phyloP scores from a whole-genome alignment of 1,140 invertebrate species.

The Drosophila equinoxialis region DNA sequence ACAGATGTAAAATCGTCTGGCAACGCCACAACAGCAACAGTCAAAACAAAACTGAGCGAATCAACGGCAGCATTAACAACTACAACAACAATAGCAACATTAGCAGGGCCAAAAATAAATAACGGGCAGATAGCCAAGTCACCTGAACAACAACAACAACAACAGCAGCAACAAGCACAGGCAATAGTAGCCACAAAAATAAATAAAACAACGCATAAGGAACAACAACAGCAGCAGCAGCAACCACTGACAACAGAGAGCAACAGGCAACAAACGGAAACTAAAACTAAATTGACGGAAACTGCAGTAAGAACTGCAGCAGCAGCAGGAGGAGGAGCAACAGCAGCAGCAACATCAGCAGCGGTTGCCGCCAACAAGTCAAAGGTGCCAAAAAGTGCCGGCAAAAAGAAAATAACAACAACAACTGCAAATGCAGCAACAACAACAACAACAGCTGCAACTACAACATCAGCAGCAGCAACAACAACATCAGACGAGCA shows the following conservation, averaged over 20 bases:
- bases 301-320: constrained; percentile 36
- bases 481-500: constrained; percentile 28
- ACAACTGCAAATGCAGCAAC: constrained; percentile 18
- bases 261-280: constrained; percentile 70
- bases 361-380: constrained; percentile 1
- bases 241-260: constrained; percentile 45
- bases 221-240: constrained; percentile 51
- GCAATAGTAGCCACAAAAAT: constrained; percentile 52
- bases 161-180: constrained; percentile 37
- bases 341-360: constrained; percentile 27
- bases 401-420: constrained; percentile 62
- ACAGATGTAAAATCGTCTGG: constrained; percentile 32
- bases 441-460: constrained; percentile 29
- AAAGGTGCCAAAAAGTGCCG: constrained; percentile 52
- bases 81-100: constrained; percentile 45
- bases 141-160: constrained; percentile 80
- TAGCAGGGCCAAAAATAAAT: constrained; percentile 80
- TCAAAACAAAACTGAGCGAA: constrained; percentile 51
- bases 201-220: constrained; percentile 78
- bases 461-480: background rate
- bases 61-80: constrained; percentile 35
- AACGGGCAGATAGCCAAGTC: constrained; percentile 81
- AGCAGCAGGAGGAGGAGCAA: constrained; percentile 43
- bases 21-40: constrained; percentile 46
- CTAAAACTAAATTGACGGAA: constrained; percentile 73